Evolutionary conservation across 2,797 vertebrate species (phyloP).

Genomic region (Champsocephalus gunnari): DNA sequence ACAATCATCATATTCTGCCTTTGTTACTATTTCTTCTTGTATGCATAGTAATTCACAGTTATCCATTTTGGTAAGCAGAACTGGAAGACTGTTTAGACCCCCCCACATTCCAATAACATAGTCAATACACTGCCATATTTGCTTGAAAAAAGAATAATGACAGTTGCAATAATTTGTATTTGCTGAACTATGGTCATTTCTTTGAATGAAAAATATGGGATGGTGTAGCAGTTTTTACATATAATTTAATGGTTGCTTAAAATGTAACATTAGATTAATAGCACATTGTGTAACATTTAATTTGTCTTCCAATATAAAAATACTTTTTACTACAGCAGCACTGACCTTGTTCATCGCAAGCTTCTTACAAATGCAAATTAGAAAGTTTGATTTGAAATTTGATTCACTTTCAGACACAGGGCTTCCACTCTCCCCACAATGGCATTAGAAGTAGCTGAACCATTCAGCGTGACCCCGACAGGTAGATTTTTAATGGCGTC

Average conservation of each 20-base stretch:
- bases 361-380: constrained; percentile 69
- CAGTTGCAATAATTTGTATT: constrained; percentile 61
- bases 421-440: constrained; percentile 56
- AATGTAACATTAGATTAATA: constrained; percentile 48
- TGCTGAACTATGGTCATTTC: constrained; percentile 36
- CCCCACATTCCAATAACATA: constrained; percentile 60
- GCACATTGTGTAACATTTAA: constrained; percentile 31
- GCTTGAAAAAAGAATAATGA: constrained; percentile 56
- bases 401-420: constrained; percentile 68
- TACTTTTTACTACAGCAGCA: constrained; percentile 38
- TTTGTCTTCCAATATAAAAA: constrained; percentile 39
- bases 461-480: constrained; percentile 72
- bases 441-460: constrained; percentile 64
- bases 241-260: constrained; percentile 26
- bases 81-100: neutral
- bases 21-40: constrained; percentile 17
- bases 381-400: constrained; percentile 78
- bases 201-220: constrained; percentile 32
- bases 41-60: constrained; percentile 11
- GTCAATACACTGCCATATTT: constrained; percentile 75
- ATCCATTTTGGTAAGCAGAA: constrained; percentile 14
- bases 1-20: constrained; percentile 19
- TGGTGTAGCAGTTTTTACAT: constrained; percentile 15
- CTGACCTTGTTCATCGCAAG: constrained; percentile 65
- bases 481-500: constrained; percentile 76